Percentiles rank a stretch among this genome's conserved stretches.
Evolutionary conservation across 2,888 invertebrate genomes (phyloP).

Genomic region (Hydrotaea diabolus): DNA sequence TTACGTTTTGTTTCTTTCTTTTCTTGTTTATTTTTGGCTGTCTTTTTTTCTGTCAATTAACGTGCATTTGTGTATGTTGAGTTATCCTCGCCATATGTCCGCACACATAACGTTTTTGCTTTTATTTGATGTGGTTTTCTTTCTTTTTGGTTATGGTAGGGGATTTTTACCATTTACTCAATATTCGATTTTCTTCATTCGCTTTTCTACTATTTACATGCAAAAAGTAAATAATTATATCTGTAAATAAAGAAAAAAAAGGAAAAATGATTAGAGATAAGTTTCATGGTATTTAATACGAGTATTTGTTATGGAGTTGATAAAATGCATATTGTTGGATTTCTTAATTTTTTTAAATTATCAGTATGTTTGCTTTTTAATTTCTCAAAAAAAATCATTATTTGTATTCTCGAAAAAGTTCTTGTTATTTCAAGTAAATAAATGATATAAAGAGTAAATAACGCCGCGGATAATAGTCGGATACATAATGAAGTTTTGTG

Average conservation of each 20-base stretch:
- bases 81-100: neutral
- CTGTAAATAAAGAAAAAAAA: constrained; percentile 30
- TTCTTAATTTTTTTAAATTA: neutral
- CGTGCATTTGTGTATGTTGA: constrained; percentile 38
- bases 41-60: constrained; percentile 30
- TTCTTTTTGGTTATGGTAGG: neutral
- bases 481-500: too few species aligned
- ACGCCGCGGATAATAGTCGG: neutral
- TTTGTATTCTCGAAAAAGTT: neutral
- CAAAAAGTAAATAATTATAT: constrained; percentile 66
- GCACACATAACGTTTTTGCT: too few species aligned
- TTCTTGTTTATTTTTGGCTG: neutral
- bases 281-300: neutral
- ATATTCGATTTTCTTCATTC: constrained; percentile 19
- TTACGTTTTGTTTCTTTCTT: neutral
- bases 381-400: constrained; percentile 16
- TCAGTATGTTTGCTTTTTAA: neutral
- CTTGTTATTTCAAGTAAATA: constrained; percentile 25
- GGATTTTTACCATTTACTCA: neutral
- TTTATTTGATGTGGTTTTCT: too few species aligned
- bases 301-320: neutral
- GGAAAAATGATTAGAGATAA: constrained; percentile 39
- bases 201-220: constrained; percentile 52
- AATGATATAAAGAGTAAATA: neutral
- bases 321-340: neutral